Evolutionary conservation across 2,113 vertebrate species (phyloP), one percentile per base, ranked within the genome.

Genomic region (Psittacula cyanocephala): DNA sequence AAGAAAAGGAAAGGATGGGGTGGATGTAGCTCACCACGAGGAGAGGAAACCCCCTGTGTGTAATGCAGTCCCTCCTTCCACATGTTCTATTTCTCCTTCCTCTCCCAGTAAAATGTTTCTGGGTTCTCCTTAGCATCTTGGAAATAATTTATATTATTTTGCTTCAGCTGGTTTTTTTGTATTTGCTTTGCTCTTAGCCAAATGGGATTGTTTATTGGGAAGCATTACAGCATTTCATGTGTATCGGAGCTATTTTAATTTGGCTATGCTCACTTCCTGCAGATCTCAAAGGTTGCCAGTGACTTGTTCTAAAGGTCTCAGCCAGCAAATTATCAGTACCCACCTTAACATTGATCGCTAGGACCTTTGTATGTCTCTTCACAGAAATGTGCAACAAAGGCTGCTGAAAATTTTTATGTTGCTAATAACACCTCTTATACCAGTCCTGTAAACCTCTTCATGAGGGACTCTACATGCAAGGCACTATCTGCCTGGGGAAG

Each of bases 191-290:
- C 46, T 55, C 57, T 81, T 89, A 86, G 82, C 76, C 71, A 78
- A 95, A 89, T 52, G 46, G 71, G 60, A 55, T 81, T 90, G 79
- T 94, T 94, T 94, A 90, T 81, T 83, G 71, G 71, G 68, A 95
- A 88, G 81, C 59, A 75, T 90, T 78, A 55, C 64, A 60, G 78
- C 50, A 18, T 17, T 74, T 43, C 8, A 7, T 64, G 28, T 74
- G n/a, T 55, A 62, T 44, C 74, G 7, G 46, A 67, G 43, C 67
- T 88, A 50, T 39, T 91, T 94, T 35, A 50, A 28, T 88, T 86
- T 43, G 68, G 31, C 75, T 67, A 29, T 15, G 24, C 60, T 86
- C 88, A 39, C 50, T 88, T 90, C 52, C 88, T 90, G 68, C 72
- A 55, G n/a, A 50, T 83, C 55, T 75, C 24, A 3, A 63, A 93